These are phyloP conservation scores for Chaetodon trifasciatus DNA, from an alignment of 2,797 vertebrate species.

Conservation along the genomic window DNA sequence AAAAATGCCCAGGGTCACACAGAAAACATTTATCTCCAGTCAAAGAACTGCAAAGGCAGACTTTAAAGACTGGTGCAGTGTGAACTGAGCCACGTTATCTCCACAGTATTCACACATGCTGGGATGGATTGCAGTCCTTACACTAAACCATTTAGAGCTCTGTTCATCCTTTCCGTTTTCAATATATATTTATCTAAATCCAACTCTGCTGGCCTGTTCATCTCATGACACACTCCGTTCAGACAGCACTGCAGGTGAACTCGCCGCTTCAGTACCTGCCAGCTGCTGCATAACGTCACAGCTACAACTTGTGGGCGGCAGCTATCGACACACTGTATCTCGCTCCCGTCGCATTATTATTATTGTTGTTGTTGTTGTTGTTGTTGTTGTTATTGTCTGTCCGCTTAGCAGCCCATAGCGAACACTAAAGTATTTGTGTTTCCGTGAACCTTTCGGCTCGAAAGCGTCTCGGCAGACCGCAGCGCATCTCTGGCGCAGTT, in stretches of 20 bases:
- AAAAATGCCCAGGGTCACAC: too few species aligned
- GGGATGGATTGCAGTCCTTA: neutral
- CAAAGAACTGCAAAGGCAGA: neutral
- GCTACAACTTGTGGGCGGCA: constrained; percentile 48
- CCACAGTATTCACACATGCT: constrained; percentile 7
- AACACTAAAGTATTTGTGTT: neutral
- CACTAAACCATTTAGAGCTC: neutral
- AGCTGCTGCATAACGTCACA: constrained; percentile 70
- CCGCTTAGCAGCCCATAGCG: neutral
- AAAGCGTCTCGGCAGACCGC: constrained; percentile 5
- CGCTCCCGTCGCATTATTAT: neutral
- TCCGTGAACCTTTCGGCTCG: neutral
- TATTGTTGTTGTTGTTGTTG: too few species aligned
- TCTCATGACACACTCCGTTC: neutral
- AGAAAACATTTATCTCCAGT: neutral
- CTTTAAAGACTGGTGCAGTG: neutral
- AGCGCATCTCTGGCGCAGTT: constrained; percentile 75
- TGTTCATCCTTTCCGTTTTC: neutral
- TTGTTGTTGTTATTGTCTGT: too few species aligned
- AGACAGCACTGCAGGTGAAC: constrained; percentile 20
- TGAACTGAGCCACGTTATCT: neutral
- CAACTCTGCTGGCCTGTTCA: neutral
- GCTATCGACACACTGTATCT: constrained; percentile 11
- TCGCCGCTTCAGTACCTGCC: constrained; percentile 1
- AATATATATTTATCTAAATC: neutral